phyloP scores from a whole-genome alignment of 2,888 invertebrate genomes.

The Melanostoma mellinum region DNA sequence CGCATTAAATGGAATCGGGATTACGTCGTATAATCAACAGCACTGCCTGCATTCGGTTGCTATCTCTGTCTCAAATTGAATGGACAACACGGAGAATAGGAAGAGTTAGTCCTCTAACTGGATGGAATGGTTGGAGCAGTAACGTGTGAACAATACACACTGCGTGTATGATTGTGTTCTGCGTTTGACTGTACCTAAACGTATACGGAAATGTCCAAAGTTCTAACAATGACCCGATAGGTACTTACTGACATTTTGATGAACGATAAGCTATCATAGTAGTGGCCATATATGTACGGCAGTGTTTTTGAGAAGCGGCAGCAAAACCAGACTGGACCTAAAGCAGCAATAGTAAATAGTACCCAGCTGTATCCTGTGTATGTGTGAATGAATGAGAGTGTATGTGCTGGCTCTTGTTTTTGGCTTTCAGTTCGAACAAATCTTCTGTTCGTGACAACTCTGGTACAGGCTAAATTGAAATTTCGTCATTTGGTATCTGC shows the following conservation, averaged over 20 bases:
- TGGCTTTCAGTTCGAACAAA: constrained; percentile 54
- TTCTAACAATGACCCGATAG: constrained; percentile 72
- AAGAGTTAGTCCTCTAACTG: neutral
- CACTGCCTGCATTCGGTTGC: constrained; percentile 41
- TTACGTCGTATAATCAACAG: constrained; percentile 69
- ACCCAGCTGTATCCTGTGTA: neutral
- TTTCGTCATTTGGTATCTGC: constrained; percentile 65
- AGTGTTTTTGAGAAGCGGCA: constrained; percentile 53
- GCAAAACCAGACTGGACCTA: constrained; percentile 17
- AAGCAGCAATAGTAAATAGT: neutral
- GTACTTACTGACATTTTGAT: constrained; percentile 73
- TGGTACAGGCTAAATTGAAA: constrained; percentile 70
- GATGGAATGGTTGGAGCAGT: constrained; percentile 2
- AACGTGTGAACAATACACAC: constrained; percentile 58
- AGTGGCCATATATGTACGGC: constrained; percentile 56
- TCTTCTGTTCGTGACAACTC: constrained; percentile 72
- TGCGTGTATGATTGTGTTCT: constrained; percentile 41
- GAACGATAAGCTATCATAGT: constrained; percentile 71
- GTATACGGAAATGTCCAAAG: constrained; percentile 42
- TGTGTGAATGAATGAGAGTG: neutral
- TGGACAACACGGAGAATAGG: constrained; percentile 61
- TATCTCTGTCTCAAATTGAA: constrained; percentile 60
- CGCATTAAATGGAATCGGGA: constrained; percentile 70
- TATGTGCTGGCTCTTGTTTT: constrained; percentile 47
- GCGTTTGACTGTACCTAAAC: constrained; percentile 44